These are phyloP conservation scores for Nothoprocta perdicaria DNA, from an alignment of 2,113 vertebrate species.

Conservation along the genomic window DNA sequence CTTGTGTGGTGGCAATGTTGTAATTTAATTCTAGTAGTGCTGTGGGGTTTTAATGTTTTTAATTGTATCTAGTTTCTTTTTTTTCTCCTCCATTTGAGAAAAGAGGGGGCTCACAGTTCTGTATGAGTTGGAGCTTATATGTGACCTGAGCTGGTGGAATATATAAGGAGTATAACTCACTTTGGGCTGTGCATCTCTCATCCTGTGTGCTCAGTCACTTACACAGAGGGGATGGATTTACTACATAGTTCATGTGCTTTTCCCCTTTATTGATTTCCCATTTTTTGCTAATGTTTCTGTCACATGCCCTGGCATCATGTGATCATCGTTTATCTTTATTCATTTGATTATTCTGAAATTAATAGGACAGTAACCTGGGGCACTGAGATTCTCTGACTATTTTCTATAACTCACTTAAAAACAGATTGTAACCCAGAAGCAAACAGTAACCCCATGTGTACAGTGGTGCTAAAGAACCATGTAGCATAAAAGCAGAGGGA, in stretches of 20 bases:
- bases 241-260: not conserved
- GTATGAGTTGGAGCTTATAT: not conserved
- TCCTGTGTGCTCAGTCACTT: not conserved
- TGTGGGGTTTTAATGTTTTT: not conserved
- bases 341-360: not conserved
- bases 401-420: not conserved
- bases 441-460: not conserved
- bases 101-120: not conserved
- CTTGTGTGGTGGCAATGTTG: not conserved
- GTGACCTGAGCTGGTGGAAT: not conserved
- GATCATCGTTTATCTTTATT: not conserved
- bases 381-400: not conserved
- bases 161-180: not conserved
- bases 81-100: not conserved
- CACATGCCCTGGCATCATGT: not conserved
- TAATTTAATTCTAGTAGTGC: not conserved
- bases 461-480: not conserved
- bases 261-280: not conserved
- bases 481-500: not conserved
- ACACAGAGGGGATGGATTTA: not conserved
- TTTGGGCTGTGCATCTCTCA: not conserved
- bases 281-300: slow-evolving; percentile 9
- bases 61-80: no score
- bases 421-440: not conserved
- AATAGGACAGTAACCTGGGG: not conserved